phyloP scores from a whole-genome alignment of 2,797 vertebrate species.

The Lagocephalus sceleratus region DNA sequence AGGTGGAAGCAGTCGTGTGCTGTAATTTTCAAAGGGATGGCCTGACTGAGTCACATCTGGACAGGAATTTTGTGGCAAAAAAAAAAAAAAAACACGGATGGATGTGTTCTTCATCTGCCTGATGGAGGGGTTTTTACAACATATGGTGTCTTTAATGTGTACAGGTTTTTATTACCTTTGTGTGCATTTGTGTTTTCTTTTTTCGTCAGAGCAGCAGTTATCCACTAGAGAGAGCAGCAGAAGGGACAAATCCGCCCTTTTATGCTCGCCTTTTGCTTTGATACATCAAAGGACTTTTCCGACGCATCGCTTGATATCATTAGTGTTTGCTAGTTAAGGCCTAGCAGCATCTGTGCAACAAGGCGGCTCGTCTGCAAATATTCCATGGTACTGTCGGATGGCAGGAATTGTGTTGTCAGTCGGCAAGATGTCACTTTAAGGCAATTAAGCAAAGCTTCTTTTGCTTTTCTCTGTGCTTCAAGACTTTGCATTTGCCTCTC shows the following conservation, averaged over 20 bases:
- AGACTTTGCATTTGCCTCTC: constrained; percentile 35
- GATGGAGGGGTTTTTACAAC: too few species aligned
- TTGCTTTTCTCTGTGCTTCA: constrained; percentile 39
- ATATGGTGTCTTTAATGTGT: too few species aligned
- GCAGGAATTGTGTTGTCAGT: constrained; percentile 27
- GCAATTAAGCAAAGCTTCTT: constrained; percentile 45
- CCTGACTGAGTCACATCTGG: constrained; percentile 2
- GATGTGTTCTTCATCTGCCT: too few species aligned
- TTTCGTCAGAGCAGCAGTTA: constrained; percentile 20
- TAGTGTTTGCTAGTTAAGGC: constrained; percentile 24
- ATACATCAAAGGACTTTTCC: constrained; percentile 28
- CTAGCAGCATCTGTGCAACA: constrained; percentile 4
- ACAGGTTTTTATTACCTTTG: neutral
- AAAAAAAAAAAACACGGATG: neutral
- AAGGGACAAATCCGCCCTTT: constrained; percentile 19
- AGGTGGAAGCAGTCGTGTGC: constrained; percentile 42
- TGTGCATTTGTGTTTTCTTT: constrained; percentile 2
- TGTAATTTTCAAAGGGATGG: constrained; percentile 27
- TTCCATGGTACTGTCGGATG: constrained; percentile 27
- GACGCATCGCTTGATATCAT: constrained; percentile 29
- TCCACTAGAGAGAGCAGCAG: constrained; percentile 33
- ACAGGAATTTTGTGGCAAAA: constrained; percentile 5
- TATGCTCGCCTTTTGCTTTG: constrained; percentile 29
- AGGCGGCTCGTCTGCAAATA: constrained; percentile 28
- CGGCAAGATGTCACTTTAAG: constrained; percentile 43